Conservation (phyloP, 2,888 invertebrate genomes). For the Sisyra nigra region DNA sequence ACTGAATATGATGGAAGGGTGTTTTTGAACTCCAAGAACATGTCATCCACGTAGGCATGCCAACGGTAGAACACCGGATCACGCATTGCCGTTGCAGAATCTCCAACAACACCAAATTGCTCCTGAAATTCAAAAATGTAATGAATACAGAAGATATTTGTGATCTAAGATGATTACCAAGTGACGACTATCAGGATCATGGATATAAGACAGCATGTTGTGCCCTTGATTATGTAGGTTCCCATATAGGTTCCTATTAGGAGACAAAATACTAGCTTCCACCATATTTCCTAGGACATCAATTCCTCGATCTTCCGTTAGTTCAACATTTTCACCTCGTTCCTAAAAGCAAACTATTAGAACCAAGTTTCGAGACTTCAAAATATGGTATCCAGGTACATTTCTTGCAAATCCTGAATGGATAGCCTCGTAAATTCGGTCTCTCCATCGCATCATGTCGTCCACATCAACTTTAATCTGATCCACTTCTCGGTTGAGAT, state of each 20-base stretch:
- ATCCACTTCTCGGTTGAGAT: constrained; percentile 51
- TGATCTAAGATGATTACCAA: constrained; percentile 30
- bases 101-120: constrained; percentile 67
- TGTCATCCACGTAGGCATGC: constrained; percentile 64
- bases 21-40: constrained; percentile 59
- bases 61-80: constrained; percentile 78
- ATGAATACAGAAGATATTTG: neutral
- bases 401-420: constrained; percentile 41
- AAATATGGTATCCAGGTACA: constrained; percentile 26
- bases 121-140: constrained; percentile 44
- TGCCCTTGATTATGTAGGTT: constrained; percentile 75
- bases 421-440: constrained; percentile 54
- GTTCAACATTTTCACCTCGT: constrained; percentile 33
- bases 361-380: neutral
- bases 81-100: constrained; percentile 70
- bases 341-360: constrained; percentile 27
- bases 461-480: constrained; percentile 47
- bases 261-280: constrained; percentile 53
- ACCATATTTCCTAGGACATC: constrained; percentile 66
- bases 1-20: constrained; percentile 47
- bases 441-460: constrained; percentile 61
- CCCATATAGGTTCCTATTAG: constrained; percentile 55
- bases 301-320: constrained; percentile 58
- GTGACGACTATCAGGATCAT: constrained; percentile 66
- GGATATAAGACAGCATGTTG: constrained; percentile 55